Base-by-base conservation (phyloP, 92 coral and sea anemone genomes). In the Heliopora coerulea region DNA sequence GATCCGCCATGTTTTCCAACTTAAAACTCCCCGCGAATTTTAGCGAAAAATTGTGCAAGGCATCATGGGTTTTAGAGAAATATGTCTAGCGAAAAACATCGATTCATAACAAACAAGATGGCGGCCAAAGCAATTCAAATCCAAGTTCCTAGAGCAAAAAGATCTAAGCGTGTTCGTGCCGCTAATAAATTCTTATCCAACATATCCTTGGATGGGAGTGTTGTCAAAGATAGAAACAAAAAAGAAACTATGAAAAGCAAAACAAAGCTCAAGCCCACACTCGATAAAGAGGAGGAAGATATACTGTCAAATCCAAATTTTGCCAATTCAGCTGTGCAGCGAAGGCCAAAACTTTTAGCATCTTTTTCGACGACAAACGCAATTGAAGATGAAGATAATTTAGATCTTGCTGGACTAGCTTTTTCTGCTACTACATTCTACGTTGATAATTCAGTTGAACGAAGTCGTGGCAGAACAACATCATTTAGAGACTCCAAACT, bases 121-220 rank as follows among this genome's bases (percentile, higher is more conserved):
- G 93, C 93, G 89, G 88, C 93, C 35, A 79, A 80, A 39, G 87
- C 93, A 49, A 80, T 80, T 50, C 90, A 88, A 68, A 75, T 79
- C 29, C 49, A 72, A 35, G 8, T 6, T 3, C 81, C 86, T 10
- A 81, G 74, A 32, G 83, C 82, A 29, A 79, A 95, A 78, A 90
- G 72, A 83, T 95, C 99, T 17, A 86, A 87, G 57, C 96, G 99
- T 46, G 65, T 79, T 46, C 90, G 89, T 54, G 82, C 91, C 32
- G 99, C 99, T 26, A 89, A 89, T 70, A 80, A 91, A 15, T 95
- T 95, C 69, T 92, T 95, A 8, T 88, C 99, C 30, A 87, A 80
- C 25, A 95, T 95, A 62, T 95, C 99, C 8, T 86, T 95, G 3
- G 99, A 95, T 78, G 99, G 99, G 20, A 90, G 87, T 27, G 37